Evolutionary conservation across 2,113 vertebrate genomes (phyloP).

Genomic region (Pycnonotus jocosus): DNA sequence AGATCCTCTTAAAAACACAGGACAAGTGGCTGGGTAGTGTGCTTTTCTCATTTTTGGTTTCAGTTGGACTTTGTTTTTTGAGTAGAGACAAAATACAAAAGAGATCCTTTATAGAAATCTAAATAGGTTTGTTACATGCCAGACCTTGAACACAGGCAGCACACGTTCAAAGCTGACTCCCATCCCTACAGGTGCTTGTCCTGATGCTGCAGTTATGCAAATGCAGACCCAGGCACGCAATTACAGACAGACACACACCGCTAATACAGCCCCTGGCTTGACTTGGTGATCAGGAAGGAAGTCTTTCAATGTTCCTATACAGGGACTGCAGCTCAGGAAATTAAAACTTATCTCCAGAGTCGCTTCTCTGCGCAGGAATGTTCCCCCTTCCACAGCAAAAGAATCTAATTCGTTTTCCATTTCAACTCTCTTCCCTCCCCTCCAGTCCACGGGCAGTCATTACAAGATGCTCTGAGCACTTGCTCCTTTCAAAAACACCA

Average conservation of each 20-base stretch:
- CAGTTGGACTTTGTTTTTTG: background rate
- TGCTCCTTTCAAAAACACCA: background rate
- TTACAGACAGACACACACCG: background rate
- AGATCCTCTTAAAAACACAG: background rate
- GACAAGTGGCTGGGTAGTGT: background rate
- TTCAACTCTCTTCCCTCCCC: background rate
- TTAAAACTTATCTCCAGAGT: constrained; percentile 58
- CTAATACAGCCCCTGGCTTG: constrained; percentile 40
- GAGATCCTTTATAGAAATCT: background rate
- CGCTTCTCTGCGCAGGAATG: constrained; percentile 50
- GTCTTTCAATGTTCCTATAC: constrained; percentile 47
- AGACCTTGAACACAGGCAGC: background rate
- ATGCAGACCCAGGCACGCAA: background rate
- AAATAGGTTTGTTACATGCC: background rate
- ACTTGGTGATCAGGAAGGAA: constrained; percentile 45
- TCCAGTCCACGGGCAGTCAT: background rate
- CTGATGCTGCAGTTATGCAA: background rate
- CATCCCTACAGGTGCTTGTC: background rate
- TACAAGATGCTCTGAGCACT: background rate
- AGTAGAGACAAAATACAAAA: background rate
- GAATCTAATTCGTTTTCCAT: constrained; percentile 40
- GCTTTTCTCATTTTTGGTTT: background rate
- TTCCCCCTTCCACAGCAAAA: constrained; percentile 17
- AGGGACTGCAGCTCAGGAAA: constrained; percentile 46
- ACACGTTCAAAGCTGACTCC: background rate